Conservation (phyloP, 2,888 invertebrate species). For the Cybosia mesomella region DNA sequence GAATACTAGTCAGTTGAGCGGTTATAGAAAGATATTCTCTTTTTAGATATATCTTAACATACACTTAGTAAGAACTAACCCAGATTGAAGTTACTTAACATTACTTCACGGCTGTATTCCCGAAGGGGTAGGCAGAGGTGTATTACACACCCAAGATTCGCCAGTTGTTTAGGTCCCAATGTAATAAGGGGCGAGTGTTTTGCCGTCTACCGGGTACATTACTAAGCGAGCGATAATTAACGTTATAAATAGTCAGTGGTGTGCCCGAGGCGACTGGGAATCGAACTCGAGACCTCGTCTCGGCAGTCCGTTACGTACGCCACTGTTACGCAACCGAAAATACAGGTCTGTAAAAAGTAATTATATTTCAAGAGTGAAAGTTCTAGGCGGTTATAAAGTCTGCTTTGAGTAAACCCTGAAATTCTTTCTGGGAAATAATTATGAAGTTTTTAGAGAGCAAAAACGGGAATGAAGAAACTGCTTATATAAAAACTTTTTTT, state of each 20-base stretch:
- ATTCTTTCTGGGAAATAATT: constrained; percentile 9
- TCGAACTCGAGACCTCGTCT: too few relatives aligned
- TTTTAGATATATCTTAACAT: constrained; percentile 47
- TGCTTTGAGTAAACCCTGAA: constrained; percentile 11
- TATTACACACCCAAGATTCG: too few relatives aligned
- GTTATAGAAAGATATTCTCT: constrained; percentile 65
- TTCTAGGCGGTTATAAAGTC: constrained; percentile 34
- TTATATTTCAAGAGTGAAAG: constrained; percentile 58
- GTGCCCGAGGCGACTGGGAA: too few relatives aligned
- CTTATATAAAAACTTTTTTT: constrained; percentile 13
- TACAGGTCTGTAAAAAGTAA: constrained; percentile 58
- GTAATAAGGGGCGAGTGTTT: too few relatives aligned
- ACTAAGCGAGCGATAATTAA: too few relatives aligned
- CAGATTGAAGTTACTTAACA: constrained; percentile 66
- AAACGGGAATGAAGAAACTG: constrained; percentile 9
- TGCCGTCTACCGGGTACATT: too few relatives aligned
- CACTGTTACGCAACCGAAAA: constrained; percentile 57
- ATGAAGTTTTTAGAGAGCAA: constrained; percentile 8
- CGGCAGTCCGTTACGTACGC: too few relatives aligned
- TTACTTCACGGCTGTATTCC: too few relatives aligned
- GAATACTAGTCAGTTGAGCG: constrained; percentile 80
- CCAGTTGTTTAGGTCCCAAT: too few relatives aligned
- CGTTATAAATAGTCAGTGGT: too few relatives aligned
- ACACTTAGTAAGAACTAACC: constrained; percentile 61
- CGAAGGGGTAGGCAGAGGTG: too few relatives aligned